Conservation (phyloP, 2,113 vertebrate species). For the Osmerus mordax region DNA sequence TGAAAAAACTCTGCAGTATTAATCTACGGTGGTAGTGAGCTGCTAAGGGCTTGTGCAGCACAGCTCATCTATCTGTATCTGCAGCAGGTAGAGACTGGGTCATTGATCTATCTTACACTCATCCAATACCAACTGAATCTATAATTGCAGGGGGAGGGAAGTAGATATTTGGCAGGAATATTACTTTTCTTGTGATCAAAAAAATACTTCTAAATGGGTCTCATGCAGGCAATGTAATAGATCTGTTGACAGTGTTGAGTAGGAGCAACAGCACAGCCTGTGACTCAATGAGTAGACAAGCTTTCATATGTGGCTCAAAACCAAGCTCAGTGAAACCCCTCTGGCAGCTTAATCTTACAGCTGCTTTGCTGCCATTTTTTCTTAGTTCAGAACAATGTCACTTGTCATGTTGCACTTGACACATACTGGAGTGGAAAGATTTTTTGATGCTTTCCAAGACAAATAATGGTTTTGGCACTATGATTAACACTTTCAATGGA, state of each 20-base stretch:
- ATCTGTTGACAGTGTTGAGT: not conserved
- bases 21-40: constrained; percentile 34
- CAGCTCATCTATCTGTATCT: constrained; percentile 23
- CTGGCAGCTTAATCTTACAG: not conserved
- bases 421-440: no score
- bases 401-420: not conserved
- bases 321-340: no score
- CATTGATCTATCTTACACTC: constrained; percentile 8
- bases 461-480: not conserved
- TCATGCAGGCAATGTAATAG: not conserved
- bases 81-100: constrained; percentile 24
- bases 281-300: not conserved
- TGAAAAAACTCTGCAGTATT: constrained; percentile 40
- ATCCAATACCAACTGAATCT: constrained; percentile 12
- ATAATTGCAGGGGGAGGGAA: constrained; percentile 8
- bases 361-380: not conserved
- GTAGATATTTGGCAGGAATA: constrained; percentile 18
- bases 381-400: not conserved
- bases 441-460: not conserved
- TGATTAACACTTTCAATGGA: not conserved
- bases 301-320: not conserved
- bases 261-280: not conserved
- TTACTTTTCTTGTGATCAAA: constrained; percentile 9
- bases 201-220: constrained; percentile 14
- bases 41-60: constrained; percentile 19